phyloP scores from a whole-genome alignment of 2,888 invertebrate genomes.

The Halictus ligatus region DNA sequence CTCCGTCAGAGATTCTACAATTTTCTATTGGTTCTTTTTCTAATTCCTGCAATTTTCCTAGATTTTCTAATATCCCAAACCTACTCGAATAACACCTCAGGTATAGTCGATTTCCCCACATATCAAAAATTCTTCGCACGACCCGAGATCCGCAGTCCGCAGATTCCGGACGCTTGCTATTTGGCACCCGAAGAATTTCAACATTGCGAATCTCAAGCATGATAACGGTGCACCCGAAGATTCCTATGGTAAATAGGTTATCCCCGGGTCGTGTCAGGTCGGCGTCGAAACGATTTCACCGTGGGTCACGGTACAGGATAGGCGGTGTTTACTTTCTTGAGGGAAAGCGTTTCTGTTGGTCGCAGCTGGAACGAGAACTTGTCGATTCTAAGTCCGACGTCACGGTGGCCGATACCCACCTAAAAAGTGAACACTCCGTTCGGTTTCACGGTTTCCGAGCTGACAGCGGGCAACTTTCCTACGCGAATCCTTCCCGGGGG shows the following conservation, averaged over 20 bases:
- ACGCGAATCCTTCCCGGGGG: neutral
- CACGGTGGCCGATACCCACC: neutral
- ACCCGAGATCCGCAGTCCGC: neutral
- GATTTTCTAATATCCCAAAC: too few species aligned
- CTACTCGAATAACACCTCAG: too few species aligned
- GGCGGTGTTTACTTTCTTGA: slow-evolving; percentile 6
- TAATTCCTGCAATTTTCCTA: too few species aligned
- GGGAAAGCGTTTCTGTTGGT: slow-evolving; percentile 9
- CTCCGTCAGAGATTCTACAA: too few species aligned
- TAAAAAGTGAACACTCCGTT: slow-evolving; percentile 7
- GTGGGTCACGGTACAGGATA: neutral
- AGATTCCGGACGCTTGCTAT: neutral
- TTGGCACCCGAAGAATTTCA: neutral
- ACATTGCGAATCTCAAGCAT: neutral
- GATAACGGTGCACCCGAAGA: neutral
- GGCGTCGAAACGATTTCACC: slow-evolving; percentile 3
- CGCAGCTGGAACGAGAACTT: neutral
- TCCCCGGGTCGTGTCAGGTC: neutral
- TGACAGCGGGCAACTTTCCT: neutral
- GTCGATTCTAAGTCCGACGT: slow-evolving; percentile 6
- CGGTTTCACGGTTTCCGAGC: too few species aligned
- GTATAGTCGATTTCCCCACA: neutral
- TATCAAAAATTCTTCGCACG: neutral
- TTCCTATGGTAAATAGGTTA: neutral
- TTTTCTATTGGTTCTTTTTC: too few species aligned